Percentiles rank a stretch among this genome's conserved stretches.
Evolutionary conservation across 2,113 vertebrate genomes (phyloP).

Genomic region (Dipodomys ordii): DNA sequence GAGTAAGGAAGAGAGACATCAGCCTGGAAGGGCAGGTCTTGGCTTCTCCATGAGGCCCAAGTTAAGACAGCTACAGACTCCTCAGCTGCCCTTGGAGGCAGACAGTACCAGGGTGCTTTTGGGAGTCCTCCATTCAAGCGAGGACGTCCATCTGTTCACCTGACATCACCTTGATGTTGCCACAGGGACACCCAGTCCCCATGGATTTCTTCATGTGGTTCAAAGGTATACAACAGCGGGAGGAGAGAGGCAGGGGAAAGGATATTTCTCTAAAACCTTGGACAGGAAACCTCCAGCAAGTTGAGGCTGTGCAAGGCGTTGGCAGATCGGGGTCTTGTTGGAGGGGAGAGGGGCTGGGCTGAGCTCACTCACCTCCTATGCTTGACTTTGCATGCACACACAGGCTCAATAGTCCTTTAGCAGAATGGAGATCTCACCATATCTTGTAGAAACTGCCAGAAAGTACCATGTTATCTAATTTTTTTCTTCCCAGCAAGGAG

Average conservation of each 20-base stretch:
- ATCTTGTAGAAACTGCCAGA: not conserved
- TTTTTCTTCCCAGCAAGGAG: not conserved
- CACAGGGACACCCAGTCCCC: fast-evolving
- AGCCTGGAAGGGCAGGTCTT: not conserved
- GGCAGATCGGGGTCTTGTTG: not conserved
- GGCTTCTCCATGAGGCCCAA: not conserved
- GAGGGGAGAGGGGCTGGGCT: not conserved
- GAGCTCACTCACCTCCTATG: not conserved
- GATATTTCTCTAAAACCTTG: not conserved
- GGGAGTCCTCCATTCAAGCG: not conserved
- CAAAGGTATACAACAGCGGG: not conserved
- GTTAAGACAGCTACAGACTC: not conserved
- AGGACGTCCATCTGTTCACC: not conserved
- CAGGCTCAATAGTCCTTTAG: slow-evolving; percentile 54
- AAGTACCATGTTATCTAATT: not conserved
- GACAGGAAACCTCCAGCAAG: not conserved
- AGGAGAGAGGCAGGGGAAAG: not conserved
- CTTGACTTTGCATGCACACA: not conserved
- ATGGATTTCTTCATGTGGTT: not conserved
- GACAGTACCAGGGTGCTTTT: not conserved
- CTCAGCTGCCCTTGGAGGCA: not conserved
- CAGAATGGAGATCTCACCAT: slow-evolving; percentile 53
- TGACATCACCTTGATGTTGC: not conserved
- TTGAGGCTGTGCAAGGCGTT: not conserved
- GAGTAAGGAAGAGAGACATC: not conserved